A percentile compares a stretch with the other conserved stretches of the same genome.
These are phyloP conservation scores for Pan paniscus DNA, from an alignment of 2,113 vertebrate genomes.

Conservation along the genomic window DNA sequence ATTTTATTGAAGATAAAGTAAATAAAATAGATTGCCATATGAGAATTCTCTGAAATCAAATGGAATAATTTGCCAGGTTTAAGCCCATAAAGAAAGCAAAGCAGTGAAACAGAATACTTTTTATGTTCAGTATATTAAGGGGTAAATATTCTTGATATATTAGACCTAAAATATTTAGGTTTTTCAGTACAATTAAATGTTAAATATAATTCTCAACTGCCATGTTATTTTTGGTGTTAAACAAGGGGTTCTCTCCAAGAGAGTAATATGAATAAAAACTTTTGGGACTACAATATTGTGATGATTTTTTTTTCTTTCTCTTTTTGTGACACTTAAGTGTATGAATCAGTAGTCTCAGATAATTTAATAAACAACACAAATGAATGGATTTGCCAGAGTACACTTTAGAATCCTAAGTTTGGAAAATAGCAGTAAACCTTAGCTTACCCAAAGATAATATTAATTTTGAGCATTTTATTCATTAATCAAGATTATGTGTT, in stretches of 20 bases:
- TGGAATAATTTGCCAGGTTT: slow-evolving; percentile 90
- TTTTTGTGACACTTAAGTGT: slow-evolving; percentile 44
- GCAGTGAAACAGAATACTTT: slow-evolving; percentile 80
- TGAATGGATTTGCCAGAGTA: slow-evolving; percentile 55
- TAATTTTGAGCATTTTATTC: background rate
- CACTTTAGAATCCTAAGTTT: slow-evolving; percentile 9
- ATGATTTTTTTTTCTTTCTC: slow-evolving; percentile 51
- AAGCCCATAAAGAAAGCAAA: slow-evolving; percentile 81
- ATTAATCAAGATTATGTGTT: slow-evolving; percentile 29
- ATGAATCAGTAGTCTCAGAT: slow-evolving; percentile 51
- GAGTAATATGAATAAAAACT: background rate
- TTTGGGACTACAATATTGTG: background rate
- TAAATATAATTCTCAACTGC: slow-evolving; percentile 46
- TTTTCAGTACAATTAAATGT: slow-evolving; percentile 68
- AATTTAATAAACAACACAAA: slow-evolving; percentile 66
- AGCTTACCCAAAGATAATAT: slow-evolving; percentile 33
- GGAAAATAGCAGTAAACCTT: background rate
- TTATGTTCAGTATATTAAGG: slow-evolving; percentile 73
- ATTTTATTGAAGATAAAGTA: slow-evolving; percentile 99
- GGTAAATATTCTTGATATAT: slow-evolving; percentile 52
- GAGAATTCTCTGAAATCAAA: slow-evolving; percentile 93
- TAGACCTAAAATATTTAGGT: slow-evolving; percentile 65
- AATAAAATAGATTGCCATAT: slow-evolving; percentile 95
- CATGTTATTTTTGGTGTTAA: slow-evolving; percentile 52
- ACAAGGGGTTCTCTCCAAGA: background rate